phyloP scores from a whole-genome alignment of 2,113 vertebrate species.

The Vanacampus margaritifer region DNA sequence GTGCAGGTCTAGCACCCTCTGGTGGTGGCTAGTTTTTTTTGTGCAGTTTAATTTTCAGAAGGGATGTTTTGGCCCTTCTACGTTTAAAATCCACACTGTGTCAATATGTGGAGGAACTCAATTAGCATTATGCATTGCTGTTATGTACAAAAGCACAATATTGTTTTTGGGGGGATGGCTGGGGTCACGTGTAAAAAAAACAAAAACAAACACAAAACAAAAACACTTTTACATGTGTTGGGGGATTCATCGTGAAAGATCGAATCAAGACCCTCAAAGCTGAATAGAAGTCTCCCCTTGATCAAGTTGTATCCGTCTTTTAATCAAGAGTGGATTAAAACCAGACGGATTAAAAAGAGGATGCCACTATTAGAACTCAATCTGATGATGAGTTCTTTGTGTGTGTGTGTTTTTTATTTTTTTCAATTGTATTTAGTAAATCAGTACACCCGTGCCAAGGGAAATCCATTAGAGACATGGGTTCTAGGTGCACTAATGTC shows the following conservation, averaged over 20 bases:
- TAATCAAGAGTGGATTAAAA: conserved; percentile 29
- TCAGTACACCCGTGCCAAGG: conserved; percentile 29
- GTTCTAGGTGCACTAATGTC: conserved; percentile 7
- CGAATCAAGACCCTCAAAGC: conserved; percentile 42
- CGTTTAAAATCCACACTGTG: too few species aligned
- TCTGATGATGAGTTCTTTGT: conserved; percentile 22
- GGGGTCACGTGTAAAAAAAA: not conserved
- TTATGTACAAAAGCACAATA: too few species aligned
- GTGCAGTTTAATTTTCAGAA: too few species aligned
- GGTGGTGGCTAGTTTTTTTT: too few species aligned
- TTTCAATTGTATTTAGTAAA: too few species aligned
- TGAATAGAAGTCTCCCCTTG: conserved; percentile 29
- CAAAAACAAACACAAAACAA: not conserved
- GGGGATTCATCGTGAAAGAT: conserved; percentile 48
- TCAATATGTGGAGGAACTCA: too few species aligned
- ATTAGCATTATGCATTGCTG: too few species aligned
- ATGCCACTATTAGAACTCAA: conserved; percentile 16
- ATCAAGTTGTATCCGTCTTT: conserved; percentile 41
- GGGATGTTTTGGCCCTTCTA: too few species aligned
- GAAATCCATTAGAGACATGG: conserved; percentile 36
- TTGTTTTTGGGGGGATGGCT: not conserved
- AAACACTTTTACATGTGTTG: conserved; percentile 29
- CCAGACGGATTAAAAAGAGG: conserved; percentile 4
- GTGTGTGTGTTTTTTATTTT: not conserved
- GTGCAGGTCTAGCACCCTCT: too few species aligned